phyloP scores from a whole-genome alignment of 1,140 invertebrate species.

The Trissolcus basalis region DNA sequence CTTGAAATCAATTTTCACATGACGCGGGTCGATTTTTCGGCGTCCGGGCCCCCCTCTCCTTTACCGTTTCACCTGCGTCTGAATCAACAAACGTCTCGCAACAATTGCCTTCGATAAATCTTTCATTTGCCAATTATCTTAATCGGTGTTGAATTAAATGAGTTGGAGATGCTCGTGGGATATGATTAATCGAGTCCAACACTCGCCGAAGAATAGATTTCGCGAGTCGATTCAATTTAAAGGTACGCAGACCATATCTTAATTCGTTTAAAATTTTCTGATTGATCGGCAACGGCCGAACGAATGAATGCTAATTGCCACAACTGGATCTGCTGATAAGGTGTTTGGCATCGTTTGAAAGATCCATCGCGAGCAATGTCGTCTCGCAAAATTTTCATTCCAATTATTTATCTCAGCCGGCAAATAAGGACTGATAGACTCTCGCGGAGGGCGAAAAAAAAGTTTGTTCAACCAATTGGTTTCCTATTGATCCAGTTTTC shows the following conservation, averaged over 20 bases:
- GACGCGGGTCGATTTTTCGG: conserved; percentile 1
- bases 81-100: neutral
- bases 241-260: conserved; percentile 17
- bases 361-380: conserved; percentile 18
- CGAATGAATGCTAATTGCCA: conserved; percentile 42
- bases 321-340: too few species aligned
- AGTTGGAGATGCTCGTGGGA: neutral
- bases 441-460: conserved; percentile 10
- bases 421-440: conserved; percentile 10
- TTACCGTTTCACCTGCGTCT: neutral
- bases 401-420: neutral
- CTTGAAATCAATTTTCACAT: conserved; percentile 27
- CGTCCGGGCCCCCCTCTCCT: too few species aligned
- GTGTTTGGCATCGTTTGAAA: too few species aligned
- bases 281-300: neutral
- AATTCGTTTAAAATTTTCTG: conserved; percentile 28
- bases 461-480: conserved; percentile 24
- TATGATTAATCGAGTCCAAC: conserved; percentile 18
- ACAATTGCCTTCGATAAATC: conserved; percentile 6
- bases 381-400: conserved; percentile 19
- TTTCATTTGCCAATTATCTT: conserved; percentile 3
- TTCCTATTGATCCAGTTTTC: conserved; percentile 38
- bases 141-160: neutral
- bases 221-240: conserved; percentile 17
- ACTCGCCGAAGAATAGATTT: conserved; percentile 6